A percentile compares a stretch with the other conserved stretches of the same genome.
These are phyloP conservation scores for Cyclura pinguis DNA, from an alignment of 2,797 vertebrate genomes.

Conservation along the genomic window DNA sequence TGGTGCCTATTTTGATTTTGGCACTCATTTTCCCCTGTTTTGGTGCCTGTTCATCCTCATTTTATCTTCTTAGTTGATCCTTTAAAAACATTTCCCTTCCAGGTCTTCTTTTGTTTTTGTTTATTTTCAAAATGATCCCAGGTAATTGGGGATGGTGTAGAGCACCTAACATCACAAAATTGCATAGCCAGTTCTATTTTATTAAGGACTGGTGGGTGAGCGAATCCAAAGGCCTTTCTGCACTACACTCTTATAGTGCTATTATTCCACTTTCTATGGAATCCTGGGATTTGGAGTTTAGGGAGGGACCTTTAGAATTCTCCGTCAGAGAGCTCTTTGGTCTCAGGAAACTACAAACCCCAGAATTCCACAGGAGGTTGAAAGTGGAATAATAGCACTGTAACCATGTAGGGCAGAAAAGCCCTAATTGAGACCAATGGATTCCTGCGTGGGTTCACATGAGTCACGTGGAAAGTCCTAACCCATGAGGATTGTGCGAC, in stretches of 20 bases:
- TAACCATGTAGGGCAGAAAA: too few species aligned
- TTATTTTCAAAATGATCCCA: neutral
- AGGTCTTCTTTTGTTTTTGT: neutral
- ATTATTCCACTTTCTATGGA: too few species aligned
- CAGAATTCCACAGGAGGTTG: too few species aligned
- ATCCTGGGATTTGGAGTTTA: too few species aligned
- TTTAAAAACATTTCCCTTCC: neutral
- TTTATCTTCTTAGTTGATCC: neutral
- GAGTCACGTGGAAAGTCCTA: neutral
- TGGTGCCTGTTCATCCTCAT: neutral
- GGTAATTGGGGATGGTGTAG: neutral
- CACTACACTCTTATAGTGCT: too few species aligned
- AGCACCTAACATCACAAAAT: neutral
- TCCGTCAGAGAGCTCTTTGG: too few species aligned
- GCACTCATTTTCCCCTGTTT: neutral
- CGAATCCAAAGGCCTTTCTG: too few species aligned
- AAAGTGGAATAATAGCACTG: too few species aligned
- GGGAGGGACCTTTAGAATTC: too few species aligned
- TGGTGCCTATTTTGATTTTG: neutral
- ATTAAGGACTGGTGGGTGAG: neutral
- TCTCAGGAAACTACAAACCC: too few species aligned
- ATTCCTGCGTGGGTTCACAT: neutral
- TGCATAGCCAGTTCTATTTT: neutral
- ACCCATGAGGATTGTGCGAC: too few species aligned
- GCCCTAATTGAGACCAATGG: neutral